phyloP scores from a whole-genome alignment of 2,888 invertebrate genomes.

The Dicycla oo region DNA sequence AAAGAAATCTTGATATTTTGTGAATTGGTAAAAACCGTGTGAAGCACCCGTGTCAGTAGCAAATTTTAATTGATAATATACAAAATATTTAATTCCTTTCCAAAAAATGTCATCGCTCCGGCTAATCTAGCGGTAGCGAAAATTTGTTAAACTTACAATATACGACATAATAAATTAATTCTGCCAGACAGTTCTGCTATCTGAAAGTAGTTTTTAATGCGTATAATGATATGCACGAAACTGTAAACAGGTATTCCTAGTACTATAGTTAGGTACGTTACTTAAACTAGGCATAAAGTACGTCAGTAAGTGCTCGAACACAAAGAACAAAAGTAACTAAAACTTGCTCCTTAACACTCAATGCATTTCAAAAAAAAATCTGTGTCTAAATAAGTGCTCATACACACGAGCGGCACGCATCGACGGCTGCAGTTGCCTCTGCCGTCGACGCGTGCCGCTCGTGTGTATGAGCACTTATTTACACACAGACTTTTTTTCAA shows the following conservation, averaged over 20 bases:
- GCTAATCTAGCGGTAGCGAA: slow-evolving; percentile 14
- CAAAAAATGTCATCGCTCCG: neutral
- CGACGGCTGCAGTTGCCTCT: no score
- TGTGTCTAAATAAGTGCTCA: no score
- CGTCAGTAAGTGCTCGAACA: neutral
- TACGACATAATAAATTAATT: slow-evolving; percentile 33
- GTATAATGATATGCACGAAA: slow-evolving; percentile 50
- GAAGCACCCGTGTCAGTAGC: no score
- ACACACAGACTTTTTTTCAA: neutral
- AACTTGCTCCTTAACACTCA: no score
- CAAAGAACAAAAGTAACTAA: no score
- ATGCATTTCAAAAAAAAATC: no score
- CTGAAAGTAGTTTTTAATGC: slow-evolving; percentile 58
- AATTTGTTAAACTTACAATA: slow-evolving; percentile 16
- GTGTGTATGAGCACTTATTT: neutral
- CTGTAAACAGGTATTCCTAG: slow-evolving; percentile 33
- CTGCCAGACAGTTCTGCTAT: slow-evolving; percentile 55
- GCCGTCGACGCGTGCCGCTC: no score
- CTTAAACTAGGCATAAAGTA: neutral
- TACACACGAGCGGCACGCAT: no score
- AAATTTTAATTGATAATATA: neutral
- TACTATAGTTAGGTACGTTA: neutral
- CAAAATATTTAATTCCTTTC: neutral
- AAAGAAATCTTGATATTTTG: no score
- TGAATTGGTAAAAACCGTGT: no score